Percentiles rank a stretch among this genome's conserved stretches.
Evolutionary conservation across 2,888 invertebrate genomes (phyloP).

Genomic region (Archips xylosteana): DNA sequence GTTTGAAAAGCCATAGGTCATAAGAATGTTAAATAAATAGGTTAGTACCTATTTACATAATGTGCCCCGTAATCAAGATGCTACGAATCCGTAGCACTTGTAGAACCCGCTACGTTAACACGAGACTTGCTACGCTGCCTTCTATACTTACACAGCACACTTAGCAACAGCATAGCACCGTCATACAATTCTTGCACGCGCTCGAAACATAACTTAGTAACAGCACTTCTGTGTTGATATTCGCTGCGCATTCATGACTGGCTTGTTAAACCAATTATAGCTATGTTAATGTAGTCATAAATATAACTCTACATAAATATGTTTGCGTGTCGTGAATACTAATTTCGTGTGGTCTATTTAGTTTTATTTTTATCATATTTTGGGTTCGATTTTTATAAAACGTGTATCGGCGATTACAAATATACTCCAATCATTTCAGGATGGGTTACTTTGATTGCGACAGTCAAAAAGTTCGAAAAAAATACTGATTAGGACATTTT

Average conservation of each 20-base stretch:
- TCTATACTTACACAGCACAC: background rate
- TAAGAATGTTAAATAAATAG: too few relatives aligned
- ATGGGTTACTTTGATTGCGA: too few relatives aligned
- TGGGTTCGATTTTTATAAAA: background rate
- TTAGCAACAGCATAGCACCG: conserved; percentile 17
- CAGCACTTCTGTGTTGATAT: conserved; percentile 22
- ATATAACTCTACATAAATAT: conserved; percentile 38
- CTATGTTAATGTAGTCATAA: conserved; percentile 40
- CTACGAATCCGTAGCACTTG: conserved; percentile 7
- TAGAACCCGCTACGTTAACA: conserved; percentile 7
- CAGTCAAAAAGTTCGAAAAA: too few relatives aligned
- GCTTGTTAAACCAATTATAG: conserved; percentile 41
- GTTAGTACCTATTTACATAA: background rate
- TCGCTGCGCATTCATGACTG: conserved; percentile 30
- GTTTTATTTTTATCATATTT: conserved; percentile 2
- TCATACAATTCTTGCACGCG: background rate
- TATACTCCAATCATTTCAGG: background rate
- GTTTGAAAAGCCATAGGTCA: too few relatives aligned
- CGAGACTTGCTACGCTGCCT: background rate
- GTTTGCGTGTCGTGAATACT: conserved; percentile 41
- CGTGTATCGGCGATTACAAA: background rate
- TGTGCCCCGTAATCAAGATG: background rate
- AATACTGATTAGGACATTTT: too few relatives aligned
- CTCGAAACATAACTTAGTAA: background rate
- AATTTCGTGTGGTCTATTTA: conserved; percentile 22